phyloP scores from a whole-genome alignment of 2,113 vertebrate genomes.

The Hypanus sabinus region DNA sequence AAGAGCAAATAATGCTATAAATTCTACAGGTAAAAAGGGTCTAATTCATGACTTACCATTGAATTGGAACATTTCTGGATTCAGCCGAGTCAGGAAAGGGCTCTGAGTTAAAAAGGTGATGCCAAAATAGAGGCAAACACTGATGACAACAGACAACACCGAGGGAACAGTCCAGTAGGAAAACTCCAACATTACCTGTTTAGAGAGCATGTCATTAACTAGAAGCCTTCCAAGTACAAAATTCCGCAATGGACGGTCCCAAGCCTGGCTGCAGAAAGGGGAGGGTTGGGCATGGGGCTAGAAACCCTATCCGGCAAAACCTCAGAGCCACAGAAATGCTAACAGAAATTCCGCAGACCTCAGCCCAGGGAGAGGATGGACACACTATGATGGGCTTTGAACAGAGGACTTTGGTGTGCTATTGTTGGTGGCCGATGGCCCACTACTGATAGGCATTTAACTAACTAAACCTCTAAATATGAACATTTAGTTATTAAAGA shows the following conservation, averaged over 20 bases:
- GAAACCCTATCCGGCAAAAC: too few relatives aligned
- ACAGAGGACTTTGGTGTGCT: too few relatives aligned
- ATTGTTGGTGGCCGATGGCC: too few relatives aligned
- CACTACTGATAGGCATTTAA: too few relatives aligned
- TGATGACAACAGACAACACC: constrained; percentile 51
- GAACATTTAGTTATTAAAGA: background rate
- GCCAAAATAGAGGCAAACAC: constrained; percentile 60
- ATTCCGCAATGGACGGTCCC: too few relatives aligned
- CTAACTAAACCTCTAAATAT: background rate
- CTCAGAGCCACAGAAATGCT: too few relatives aligned
- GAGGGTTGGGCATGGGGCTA: too few relatives aligned
- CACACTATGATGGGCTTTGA: too few relatives aligned
- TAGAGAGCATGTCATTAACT: background rate
- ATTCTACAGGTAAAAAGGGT: background rate
- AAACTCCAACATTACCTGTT: constrained; percentile 63
- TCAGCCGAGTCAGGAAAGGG: constrained; percentile 46
- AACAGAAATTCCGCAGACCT: too few relatives aligned
- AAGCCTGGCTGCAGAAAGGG: too few relatives aligned
- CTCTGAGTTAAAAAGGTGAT: constrained; percentile 62
- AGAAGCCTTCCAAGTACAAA: background rate
- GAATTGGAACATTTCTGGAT: constrained; percentile 66
- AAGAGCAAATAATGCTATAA: background rate
- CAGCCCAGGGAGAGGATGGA: too few relatives aligned
- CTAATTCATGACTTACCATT: constrained; percentile 58
- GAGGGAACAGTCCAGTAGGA: constrained; percentile 70